Evolutionary conservation across 2,113 vertebrate species (phyloP).

Genomic region (Narcine bancroftii): DNA sequence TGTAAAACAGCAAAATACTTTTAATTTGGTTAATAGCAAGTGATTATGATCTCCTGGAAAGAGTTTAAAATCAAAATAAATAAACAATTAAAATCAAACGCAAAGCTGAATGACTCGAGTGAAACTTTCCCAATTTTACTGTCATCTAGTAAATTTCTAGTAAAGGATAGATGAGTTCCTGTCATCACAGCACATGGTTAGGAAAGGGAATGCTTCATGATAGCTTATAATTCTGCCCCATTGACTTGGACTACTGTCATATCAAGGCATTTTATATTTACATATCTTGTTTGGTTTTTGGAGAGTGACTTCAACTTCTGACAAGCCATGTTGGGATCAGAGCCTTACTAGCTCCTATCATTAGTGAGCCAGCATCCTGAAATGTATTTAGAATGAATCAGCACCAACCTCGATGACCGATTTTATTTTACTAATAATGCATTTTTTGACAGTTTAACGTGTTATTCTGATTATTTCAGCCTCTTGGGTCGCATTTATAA

Average conservation of each 20-base stretch:
- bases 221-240: not conserved
- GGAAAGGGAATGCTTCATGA: not conserved
- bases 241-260: not conserved
- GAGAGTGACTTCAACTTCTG: not conserved
- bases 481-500: not conserved
- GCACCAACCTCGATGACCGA: not conserved
- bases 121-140: not conserved
- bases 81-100: not conserved
- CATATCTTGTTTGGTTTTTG: not conserved
- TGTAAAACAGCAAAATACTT: not conserved
- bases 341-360: not conserved
- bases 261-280: not conserved
- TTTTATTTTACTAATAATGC: not conserved
- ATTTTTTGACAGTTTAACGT: not conserved
- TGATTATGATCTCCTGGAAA: not conserved
- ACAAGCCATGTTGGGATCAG: not conserved
- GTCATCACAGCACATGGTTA: not conserved
- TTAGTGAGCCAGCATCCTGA: not conserved
- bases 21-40: not conserved
- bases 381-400: not conserved
- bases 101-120: not conserved
- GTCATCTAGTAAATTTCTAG: not conserved
- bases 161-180: not conserved
- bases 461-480: not conserved
- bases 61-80: not conserved